Percentiles rank a stretch among this genome's conserved stretches.
Evolutionary conservation across 1,140 invertebrate genomes (phyloP).

Genomic region (Bacillus rossius): DNA sequence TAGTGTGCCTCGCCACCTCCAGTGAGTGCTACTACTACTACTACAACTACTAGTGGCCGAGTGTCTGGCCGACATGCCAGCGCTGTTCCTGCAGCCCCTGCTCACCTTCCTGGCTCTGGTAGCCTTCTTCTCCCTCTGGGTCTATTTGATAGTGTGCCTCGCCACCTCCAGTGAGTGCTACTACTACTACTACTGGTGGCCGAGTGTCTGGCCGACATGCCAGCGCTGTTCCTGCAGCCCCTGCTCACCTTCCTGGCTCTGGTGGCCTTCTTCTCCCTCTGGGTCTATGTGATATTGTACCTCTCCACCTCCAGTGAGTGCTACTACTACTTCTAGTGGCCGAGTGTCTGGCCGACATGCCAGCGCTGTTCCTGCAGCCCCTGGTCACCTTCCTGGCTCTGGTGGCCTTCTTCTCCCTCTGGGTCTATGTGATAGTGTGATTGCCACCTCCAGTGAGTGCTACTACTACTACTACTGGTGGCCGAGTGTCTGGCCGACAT

Average conservation of each 20-base stretch:
- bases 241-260: slow-evolving; percentile 77
- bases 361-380: slow-evolving; percentile 82
- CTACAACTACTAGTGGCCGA: too few relatives aligned
- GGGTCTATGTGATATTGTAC: slow-evolving; percentile 71
- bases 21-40: too few relatives aligned
- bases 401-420: slow-evolving; percentile 74
- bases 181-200: too few relatives aligned
- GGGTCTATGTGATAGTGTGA: slow-evolving; percentile 71
- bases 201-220: too few relatives aligned
- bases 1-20: slow-evolving; percentile 63
- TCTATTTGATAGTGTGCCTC: slow-evolving; percentile 65
- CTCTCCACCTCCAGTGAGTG: slow-evolving; percentile 64
- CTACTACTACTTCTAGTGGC: too few relatives aligned
- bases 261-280: slow-evolving; percentile 74
- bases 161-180: slow-evolving; percentile 66
- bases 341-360: too few relatives aligned
- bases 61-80: slow-evolving; percentile 74
- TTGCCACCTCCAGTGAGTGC: slow-evolving; percentile 66
- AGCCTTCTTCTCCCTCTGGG: slow-evolving; percentile 80
- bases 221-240: slow-evolving; percentile 82
- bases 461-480: too few relatives aligned
- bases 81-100: slow-evolving; percentile 81
- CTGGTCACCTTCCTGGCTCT: slow-evolving; percentile 77
- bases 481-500: too few relatives aligned
- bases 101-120: slow-evolving; percentile 75